Evolutionary conservation across 2,797 vertebrate genomes (phyloP).

Genomic region (Serranus cabrilla): DNA sequence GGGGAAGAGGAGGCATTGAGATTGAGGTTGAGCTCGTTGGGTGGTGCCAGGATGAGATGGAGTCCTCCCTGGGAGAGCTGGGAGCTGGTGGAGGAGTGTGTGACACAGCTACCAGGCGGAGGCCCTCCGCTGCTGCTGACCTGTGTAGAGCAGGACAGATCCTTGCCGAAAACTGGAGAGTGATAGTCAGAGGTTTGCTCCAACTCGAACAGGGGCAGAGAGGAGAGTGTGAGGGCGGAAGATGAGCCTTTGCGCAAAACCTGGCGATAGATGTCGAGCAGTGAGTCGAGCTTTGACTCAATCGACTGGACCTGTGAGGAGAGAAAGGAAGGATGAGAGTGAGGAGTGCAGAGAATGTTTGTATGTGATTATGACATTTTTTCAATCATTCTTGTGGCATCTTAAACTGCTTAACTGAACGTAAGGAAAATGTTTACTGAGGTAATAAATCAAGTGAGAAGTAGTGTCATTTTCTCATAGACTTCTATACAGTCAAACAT

Average conservation of each 20-base stretch:
- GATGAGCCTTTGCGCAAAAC: constrained; percentile 94
- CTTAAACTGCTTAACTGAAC: too few relatives aligned
- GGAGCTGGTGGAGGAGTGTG: constrained; percentile 87
- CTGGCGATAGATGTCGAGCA: constrained; percentile 97
- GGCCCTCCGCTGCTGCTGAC: constrained; percentile 82
- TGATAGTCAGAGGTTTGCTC: constrained; percentile 98
- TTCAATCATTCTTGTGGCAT: too few relatives aligned
- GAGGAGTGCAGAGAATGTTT: background rate
- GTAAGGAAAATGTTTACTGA: too few relatives aligned
- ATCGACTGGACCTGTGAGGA: constrained; percentile 94
- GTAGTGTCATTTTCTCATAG: too few relatives aligned
- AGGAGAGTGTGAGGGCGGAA: constrained; percentile 92
- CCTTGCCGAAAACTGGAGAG: constrained; percentile 92
- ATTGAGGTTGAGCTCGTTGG: constrained; percentile 91
- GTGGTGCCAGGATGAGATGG: constrained; percentile 93
- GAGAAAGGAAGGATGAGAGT: background rate
- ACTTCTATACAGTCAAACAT: too few relatives aligned
- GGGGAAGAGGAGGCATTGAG: constrained; percentile 87
- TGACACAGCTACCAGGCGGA: constrained; percentile 56
- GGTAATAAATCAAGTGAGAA: too few relatives aligned
- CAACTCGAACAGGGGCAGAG: constrained; percentile 94
- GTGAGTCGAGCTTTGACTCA: constrained; percentile 96
- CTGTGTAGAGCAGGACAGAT: constrained; percentile 90
- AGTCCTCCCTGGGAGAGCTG: constrained; percentile 92
- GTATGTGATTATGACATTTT: too few relatives aligned